Percentiles rank a stretch among this genome's conserved stretches.
Conservation (phyloP, 2,113 vertebrate genomes). For the Bettongia penicillata region DNA sequence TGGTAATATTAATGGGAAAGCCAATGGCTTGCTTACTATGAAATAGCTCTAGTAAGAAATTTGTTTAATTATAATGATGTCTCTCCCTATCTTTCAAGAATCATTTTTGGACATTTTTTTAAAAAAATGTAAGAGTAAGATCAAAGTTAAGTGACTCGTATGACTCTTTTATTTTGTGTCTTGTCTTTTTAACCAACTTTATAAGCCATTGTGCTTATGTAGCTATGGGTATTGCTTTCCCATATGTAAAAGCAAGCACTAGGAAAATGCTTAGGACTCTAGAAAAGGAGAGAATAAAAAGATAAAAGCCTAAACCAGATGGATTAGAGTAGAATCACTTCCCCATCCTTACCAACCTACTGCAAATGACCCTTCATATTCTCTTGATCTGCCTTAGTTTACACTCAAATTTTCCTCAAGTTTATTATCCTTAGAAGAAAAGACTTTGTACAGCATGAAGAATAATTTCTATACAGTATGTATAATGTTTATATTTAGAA, state of each 20-base stretch:
- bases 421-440: neutral
- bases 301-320: neutral
- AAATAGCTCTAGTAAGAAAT: slow-evolving; percentile 49
- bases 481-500: slow-evolving; percentile 45
- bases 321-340: neutral
- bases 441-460: neutral
- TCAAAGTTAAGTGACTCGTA: neutral
- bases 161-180: slow-evolving; percentile 23
- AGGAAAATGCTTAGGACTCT: neutral
- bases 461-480: slow-evolving; percentile 15
- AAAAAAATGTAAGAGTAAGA: neutral
- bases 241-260: neutral
- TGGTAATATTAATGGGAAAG: slow-evolving; percentile 16
- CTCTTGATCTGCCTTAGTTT: neutral
- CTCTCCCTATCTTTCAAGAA: slow-evolving; percentile 14
- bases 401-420: neutral
- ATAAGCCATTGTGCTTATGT: neutral
- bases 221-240: neutral
- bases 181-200: slow-evolving; percentile 29
- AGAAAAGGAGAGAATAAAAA: neutral
- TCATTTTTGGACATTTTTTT: neutral
- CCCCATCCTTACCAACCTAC: neutral
- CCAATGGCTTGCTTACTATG: neutral
- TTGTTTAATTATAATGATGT: slow-evolving; percentile 37
- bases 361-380: neutral